Conservation (phyloP, 2,888 invertebrate species). For the Protonemura montana region DNA sequence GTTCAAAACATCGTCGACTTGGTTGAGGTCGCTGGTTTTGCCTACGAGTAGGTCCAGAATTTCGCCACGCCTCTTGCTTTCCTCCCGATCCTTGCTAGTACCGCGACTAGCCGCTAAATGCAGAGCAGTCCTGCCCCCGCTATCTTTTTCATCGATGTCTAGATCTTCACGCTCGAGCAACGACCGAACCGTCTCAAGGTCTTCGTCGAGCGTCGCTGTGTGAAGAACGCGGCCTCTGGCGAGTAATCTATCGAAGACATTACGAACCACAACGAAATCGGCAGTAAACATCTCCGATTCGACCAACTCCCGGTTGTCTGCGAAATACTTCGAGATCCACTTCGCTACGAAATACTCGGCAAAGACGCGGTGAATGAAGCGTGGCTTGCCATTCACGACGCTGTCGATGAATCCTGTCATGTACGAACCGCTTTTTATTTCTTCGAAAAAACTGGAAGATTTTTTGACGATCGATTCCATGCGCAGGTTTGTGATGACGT, state of each 20-base stretch:
- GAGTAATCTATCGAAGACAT: conserved; percentile 41
- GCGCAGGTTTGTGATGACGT: not conserved
- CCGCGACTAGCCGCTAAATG: conserved; percentile 41
- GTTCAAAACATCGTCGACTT: conserved; percentile 31
- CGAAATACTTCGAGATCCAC: conserved; percentile 40
- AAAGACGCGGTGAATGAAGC: conserved; percentile 45
- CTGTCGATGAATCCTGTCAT: conserved; percentile 38
- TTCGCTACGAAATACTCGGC: conserved; percentile 46
- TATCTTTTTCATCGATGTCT: conserved; percentile 27
- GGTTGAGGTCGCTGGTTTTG: not conserved
- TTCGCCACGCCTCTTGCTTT: not conserved
- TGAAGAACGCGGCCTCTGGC: conserved; percentile 34
- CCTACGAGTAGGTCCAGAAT: conserved; percentile 34
- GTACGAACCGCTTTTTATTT: conserved; percentile 29
- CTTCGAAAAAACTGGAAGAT: not conserved
- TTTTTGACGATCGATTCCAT: not conserved
- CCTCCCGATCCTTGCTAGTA: not conserved
- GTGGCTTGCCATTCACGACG: conserved; percentile 35
- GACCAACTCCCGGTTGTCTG: not conserved
- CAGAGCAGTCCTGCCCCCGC: conserved; percentile 42
- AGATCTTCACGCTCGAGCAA: not conserved
- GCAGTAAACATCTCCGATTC: conserved; percentile 24
- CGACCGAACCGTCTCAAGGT: not conserved
- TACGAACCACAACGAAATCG: conserved; percentile 31
- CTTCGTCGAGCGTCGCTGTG: conserved; percentile 37